Percentiles rank a stretch among this genome's conserved stretches.
Evolutionary conservation across 1,140 invertebrate species (phyloP).

Genomic region (Euura lappo): DNA sequence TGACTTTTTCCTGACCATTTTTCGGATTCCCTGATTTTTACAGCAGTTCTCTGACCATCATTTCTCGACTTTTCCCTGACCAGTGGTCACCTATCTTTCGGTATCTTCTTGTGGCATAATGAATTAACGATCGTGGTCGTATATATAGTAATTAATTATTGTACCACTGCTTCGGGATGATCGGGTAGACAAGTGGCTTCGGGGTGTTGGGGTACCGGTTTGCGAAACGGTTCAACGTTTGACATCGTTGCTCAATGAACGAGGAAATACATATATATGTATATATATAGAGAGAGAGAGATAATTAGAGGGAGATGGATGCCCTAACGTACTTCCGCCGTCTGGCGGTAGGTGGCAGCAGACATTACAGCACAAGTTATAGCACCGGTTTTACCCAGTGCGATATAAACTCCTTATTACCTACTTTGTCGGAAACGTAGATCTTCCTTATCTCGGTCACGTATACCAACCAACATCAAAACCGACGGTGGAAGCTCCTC

Average conservation of each 20-base stretch:
- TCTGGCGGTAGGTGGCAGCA: background rate
- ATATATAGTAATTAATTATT: too few species aligned
- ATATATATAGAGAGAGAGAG: background rate
- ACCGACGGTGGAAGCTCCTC: too few species aligned
- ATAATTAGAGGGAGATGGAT: background rate
- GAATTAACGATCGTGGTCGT: too few species aligned
- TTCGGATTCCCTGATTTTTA: too few species aligned
- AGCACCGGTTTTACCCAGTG: background rate
- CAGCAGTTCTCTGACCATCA: too few species aligned
- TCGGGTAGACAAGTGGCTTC: too few species aligned
- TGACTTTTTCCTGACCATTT: too few species aligned
- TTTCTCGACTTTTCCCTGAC: too few species aligned
- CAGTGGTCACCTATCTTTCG: too few species aligned
- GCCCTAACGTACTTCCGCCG: background rate
- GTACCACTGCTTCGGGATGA: too few species aligned
- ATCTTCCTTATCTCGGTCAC: background rate
- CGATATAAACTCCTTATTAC: background rate
- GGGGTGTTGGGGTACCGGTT: background rate
- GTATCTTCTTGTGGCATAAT: too few species aligned
- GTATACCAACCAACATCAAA: background rate
- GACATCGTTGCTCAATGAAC: conserved; percentile 3
- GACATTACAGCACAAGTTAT: background rate
- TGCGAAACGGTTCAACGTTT: background rate
- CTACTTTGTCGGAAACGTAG: conserved; percentile 3
- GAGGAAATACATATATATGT: background rate